Evolutionary conservation across 2,113 vertebrate species (phyloP), one percentile per base, ranked within the genome.

Genomic region (Chaenogobius annularis): DNA sequence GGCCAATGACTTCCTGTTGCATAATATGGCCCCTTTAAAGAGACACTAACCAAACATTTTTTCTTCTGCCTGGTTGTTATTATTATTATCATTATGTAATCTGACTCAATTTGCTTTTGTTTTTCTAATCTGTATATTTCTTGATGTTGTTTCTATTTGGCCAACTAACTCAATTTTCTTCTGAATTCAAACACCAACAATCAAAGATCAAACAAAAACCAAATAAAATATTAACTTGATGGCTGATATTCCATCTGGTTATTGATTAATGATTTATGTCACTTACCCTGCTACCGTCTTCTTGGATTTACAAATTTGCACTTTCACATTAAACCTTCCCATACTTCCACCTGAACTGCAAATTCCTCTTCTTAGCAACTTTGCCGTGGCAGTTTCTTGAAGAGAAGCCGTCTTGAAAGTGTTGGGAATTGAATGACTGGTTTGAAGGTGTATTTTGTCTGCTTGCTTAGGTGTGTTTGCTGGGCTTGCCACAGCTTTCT

Each of bases 351-450:
- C 40, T 3, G 4, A 40, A 70, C 40, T 80, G 66, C 66, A n/a
- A 13, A 65, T 80, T 55, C n/a, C 54, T 72, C 40, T 73, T 63
- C 62, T 69, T 64, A 26, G 35, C 40, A 44, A 23, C 69, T n/a
- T 54, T 69, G 73, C 73, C 61, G 26, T 47, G 63, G 58, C 63
- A 56, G 70, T 76, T 67, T 55, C 83, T 88, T 85, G 73, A 88
- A 82, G 67, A 69, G 52, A 67, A 73, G 75, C 78, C 80, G 77
- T 88, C 81, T 61, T 75, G 69, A 87, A 85, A 83, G 76, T 71
- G 37, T 23, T 48, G 61, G 37, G 82, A 83, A 68, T 85, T 84
- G 58, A 81, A 78, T 74, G 80, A 86, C 68, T 65, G 69, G 75
- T 83, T 86, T 73, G 69, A 65, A 19, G 68, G 61, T 78, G 73